A percentile compares a stretch with the other conserved stretches of the same genome.
phyloP scores from a whole-genome alignment of 2,888 invertebrate species.

The Polietes domitor region DNA sequence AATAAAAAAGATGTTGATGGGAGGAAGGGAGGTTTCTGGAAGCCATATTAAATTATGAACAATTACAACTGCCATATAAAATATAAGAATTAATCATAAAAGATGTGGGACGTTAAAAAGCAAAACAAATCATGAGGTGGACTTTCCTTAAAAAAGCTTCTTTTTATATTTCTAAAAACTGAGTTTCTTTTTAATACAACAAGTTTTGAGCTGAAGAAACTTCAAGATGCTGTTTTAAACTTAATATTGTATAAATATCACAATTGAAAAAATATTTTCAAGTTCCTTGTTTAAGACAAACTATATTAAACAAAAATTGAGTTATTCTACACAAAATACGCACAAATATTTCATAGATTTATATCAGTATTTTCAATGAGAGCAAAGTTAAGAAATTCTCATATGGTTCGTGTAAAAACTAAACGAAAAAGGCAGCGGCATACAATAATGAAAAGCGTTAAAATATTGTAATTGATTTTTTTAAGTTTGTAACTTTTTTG shows the following conservation, averaged over 20 bases:
- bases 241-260: constrained; percentile 36
- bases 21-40: background rate
- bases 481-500: constrained; percentile 39
- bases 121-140: background rate
- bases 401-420: constrained; percentile 28
- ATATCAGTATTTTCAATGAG: constrained; percentile 35
- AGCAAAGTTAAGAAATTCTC: constrained; percentile 55
- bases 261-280: constrained; percentile 22
- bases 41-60: constrained; percentile 25
- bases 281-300: constrained; percentile 20
- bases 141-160: background rate
- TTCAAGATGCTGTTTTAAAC: constrained; percentile 11
- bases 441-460: constrained; percentile 41
- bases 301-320: background rate
- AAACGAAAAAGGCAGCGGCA: constrained; percentile 16
- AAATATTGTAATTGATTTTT: constrained; percentile 58
- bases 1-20: background rate
- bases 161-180: constrained; percentile 1
- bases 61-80: constrained; percentile 30
- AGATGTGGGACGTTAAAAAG: background rate
- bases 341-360: background rate
- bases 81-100: background rate
- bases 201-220: constrained; percentile 34
- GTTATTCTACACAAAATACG: background rate
- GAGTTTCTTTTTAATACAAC: constrained; percentile 10